Base-by-base conservation (phyloP, 2,888 invertebrate species). In the Cryptus viduatorius region DNA sequence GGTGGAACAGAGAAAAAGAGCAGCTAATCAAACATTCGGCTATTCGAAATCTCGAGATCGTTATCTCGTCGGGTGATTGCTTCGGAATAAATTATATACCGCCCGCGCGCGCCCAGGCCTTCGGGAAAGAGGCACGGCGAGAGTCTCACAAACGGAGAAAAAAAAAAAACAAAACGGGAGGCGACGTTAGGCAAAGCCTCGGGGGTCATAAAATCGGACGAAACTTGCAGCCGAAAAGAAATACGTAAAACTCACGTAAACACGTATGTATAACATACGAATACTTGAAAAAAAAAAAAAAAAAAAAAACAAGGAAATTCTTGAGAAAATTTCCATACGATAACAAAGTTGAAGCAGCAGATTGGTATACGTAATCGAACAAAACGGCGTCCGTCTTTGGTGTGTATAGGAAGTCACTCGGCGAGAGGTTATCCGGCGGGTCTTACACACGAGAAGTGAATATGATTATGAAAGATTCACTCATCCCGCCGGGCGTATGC, bases 11-110 rank as follows among this genome's bases (percentile, higher is more conserved):
- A 10, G 46, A 69, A 68, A 68, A 69, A 69, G 78, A 78, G 4
- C 83, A 37, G 68, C 59, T 68, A 67, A 78, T 73, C 65, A 56
- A 78, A 71, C 68, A 67, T 68, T 67, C 69, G 46, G 46, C 16
- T 68, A 69, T 78, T 59, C 48, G 69, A 78, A 69, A 78, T 78
- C 61, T 61, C 61, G 8, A 50, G 56, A 68, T 67, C 37, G 80
- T 68, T 69, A 78, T 78, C 78, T 42, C 8, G 42, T 46, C 12
- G 42, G 42, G 77, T 42, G 31, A 53, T 67, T 16, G 56, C 56
- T 31, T 53, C 24, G 77, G 77, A 78, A 78, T 78, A 59, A 61
- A 68, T 69, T 44, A 69, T 44, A 69, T 69, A 19, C 53, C 56
- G 68, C 67, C 67, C 64, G 75, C 64, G 42, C 31, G 46, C 46